Evolutionary conservation across 1,140 invertebrate species (phyloP).

Genomic region (Neodiprion fabricii): DNA sequence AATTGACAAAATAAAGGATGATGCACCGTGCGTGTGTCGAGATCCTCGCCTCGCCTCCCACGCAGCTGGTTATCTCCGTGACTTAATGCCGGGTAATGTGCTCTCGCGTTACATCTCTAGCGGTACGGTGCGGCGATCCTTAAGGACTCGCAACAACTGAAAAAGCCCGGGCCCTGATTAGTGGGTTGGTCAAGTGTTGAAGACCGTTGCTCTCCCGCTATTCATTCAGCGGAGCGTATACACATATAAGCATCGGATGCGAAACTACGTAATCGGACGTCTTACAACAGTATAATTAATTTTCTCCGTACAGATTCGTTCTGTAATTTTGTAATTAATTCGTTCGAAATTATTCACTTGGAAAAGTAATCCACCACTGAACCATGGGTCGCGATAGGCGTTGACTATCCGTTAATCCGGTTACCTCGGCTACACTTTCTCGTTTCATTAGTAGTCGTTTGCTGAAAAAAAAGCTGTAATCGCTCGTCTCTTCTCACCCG

Average conservation of each 20-base stretch:
- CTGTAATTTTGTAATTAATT: no score
- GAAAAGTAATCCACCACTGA: background rate
- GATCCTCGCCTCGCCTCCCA: slow-evolving; percentile 45
- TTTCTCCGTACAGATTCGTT: no score
- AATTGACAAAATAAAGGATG: slow-evolving; percentile 15
- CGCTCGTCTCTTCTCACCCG: background rate
- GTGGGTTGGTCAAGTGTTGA: background rate
- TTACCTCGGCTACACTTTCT: background rate
- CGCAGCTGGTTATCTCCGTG: slow-evolving; percentile 58
- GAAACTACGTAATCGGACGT: no score
- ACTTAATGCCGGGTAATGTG: slow-evolving; percentile 59
- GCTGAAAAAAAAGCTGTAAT: background rate
- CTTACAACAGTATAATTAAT: no score
- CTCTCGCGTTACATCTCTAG: slow-evolving; percentile 55
- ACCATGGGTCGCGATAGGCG: background rate
- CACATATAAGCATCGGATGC: no score
- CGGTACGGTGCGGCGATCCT: slow-evolving; percentile 33
- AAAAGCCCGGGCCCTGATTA: background rate
- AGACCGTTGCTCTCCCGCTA: background rate
- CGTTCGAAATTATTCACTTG: no score
- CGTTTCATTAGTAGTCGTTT: slow-evolving; percentile 1
- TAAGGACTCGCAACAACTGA: background rate
- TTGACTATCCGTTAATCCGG: background rate
- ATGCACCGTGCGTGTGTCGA: slow-evolving; percentile 10
- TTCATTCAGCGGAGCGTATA: background rate